phyloP scores from a whole-genome alignment of 2,797 vertebrate species.

The Loris lydekkerianus region DNA sequence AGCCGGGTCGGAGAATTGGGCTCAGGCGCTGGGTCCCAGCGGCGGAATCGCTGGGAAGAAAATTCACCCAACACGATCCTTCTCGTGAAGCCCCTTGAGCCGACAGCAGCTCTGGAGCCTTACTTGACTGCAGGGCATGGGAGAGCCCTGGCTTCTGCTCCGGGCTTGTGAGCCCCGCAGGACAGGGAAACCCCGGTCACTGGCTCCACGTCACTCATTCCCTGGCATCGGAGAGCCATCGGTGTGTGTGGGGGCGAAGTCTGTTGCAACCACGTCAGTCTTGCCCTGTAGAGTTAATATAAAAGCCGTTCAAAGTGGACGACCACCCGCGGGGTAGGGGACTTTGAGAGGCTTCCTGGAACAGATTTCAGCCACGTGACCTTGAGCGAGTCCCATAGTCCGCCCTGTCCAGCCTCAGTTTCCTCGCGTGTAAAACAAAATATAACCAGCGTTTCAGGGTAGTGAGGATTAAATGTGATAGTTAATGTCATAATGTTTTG shows the following conservation, averaged over 20 bases:
- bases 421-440: slow-evolving; percentile 44
- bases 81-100: not conserved
- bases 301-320: slow-evolving; percentile 20
- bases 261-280: not conserved
- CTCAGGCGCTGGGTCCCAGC: not conserved
- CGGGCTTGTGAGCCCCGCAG: slow-evolving; percentile 19
- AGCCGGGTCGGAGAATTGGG: not conserved
- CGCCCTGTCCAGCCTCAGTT: slow-evolving; percentile 56
- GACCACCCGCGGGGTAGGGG: not conserved
- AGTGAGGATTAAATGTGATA: slow-evolving; percentile 58
- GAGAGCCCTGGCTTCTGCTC: not conserved
- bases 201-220: slow-evolving; percentile 73
- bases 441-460: not conserved
- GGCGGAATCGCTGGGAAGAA: not conserved
- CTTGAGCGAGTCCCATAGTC: slow-evolving; percentile 72
- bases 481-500: slow-evolving; percentile 63
- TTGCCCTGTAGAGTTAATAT: not conserved
- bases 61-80: not conserved
- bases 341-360: not conserved
- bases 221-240: slow-evolving; percentile 50
- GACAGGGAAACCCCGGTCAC: slow-evolving; percentile 70
- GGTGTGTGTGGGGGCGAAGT: not conserved
- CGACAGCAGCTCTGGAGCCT: slow-evolving; percentile 16
- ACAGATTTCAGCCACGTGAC: slow-evolving; percentile 69
- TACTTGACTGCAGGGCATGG: slow-evolving; percentile 56